Conservation (phyloP, 2,888 invertebrate species). For the Lamellibrachia satsuma region DNA sequence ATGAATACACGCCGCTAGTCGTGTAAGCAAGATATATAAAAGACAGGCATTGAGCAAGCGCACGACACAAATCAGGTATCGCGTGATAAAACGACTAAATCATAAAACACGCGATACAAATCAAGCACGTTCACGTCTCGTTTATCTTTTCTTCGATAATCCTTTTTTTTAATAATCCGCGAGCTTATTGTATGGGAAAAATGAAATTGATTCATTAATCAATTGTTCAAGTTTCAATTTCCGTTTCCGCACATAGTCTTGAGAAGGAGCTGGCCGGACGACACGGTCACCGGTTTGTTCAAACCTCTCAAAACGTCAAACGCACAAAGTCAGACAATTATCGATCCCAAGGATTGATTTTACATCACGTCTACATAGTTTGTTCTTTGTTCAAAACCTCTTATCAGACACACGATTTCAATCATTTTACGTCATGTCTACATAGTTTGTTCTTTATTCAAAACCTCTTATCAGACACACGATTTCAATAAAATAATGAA, state of each 20-base stretch:
- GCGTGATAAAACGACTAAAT: too few species aligned
- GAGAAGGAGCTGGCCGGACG: not conserved
- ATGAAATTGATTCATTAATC: not conserved
- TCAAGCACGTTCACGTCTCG: too few species aligned
- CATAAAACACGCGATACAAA: too few species aligned
- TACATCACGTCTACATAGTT: not conserved
- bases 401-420: not conserved
- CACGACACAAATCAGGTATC: too few species aligned
- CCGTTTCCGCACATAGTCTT: not conserved
- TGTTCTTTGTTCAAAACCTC: not conserved
- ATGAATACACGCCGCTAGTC: too few species aligned
- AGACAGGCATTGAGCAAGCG: too few species aligned
- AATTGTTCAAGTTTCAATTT: not conserved
- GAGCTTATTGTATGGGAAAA: too few species aligned
- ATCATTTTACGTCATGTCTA: not conserved
- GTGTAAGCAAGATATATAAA: too few species aligned
- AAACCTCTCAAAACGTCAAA: not conserved
- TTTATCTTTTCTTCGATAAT: too few species aligned
- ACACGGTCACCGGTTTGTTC: not conserved
- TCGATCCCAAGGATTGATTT: not conserved
- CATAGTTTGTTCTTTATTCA: not conserved
- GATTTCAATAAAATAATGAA: too few species aligned
- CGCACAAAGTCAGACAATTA: not conserved
- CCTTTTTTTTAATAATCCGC: too few species aligned
- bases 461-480: not conserved